phyloP scores from a whole-genome alignment of 2,797 vertebrate genomes.

The Pseudomugil tenellus region DNA sequence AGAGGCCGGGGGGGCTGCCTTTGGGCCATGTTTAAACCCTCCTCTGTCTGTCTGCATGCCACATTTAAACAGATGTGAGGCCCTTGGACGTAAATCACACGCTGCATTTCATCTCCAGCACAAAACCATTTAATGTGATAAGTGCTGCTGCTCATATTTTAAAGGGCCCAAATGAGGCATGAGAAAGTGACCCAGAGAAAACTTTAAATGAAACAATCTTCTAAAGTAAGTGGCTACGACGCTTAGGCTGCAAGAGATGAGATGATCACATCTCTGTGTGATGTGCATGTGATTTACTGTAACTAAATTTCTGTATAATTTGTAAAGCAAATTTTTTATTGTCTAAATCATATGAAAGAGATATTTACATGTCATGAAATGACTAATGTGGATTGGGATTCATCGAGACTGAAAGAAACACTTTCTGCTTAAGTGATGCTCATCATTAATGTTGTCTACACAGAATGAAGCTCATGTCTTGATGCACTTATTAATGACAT shows the following conservation, averaged over 20 bases:
- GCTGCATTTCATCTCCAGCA: constrained; percentile 69
- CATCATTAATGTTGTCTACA: constrained; percentile 14
- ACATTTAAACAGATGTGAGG: constrained; percentile 81
- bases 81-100: constrained; percentile 72
- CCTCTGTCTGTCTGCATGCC: constrained; percentile 59
- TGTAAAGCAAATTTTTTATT: background rate
- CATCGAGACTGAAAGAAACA: background rate
- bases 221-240: constrained; percentile 37
- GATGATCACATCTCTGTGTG: constrained; percentile 17
- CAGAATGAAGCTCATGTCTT: constrained; percentile 19
- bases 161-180: constrained; percentile 73
- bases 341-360: constrained; percentile 11
- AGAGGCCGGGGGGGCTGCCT: constrained; percentile 53
- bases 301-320: constrained; percentile 15
- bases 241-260: constrained; percentile 22
- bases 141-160: constrained; percentile 72
- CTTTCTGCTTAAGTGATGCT: background rate
- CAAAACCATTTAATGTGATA: constrained; percentile 73
- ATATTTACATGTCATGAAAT: constrained; percentile 13
- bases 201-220: constrained; percentile 57
- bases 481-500: constrained; percentile 10
- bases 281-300: background rate
- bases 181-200: constrained; percentile 62
- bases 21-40: constrained; percentile 61
- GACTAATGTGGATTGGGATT: constrained; percentile 18